A percentile compares a stretch with the other conserved stretches of the same genome.
phyloP scores from a whole-genome alignment of 2,797 vertebrate genomes.

The Ispidina lecontei region DNA sequence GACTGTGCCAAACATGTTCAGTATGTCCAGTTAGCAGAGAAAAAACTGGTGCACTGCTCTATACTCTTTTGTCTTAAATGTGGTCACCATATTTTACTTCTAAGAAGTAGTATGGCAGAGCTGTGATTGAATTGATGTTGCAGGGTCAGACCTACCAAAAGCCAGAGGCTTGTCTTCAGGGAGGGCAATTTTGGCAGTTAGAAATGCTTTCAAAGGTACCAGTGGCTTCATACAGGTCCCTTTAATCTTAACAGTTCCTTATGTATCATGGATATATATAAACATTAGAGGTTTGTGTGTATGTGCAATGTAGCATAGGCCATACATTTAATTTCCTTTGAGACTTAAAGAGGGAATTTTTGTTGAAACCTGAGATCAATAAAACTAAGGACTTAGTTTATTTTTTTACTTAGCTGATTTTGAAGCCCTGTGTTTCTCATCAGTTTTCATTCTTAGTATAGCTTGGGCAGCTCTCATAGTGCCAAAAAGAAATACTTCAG shows the following conservation, averaged over 20 bases:
- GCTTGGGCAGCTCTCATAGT: not conserved
- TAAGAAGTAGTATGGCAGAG: not conserved
- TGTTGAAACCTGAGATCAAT: not conserved
- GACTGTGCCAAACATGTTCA: not conserved
- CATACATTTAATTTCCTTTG: not conserved
- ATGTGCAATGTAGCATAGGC: not conserved
- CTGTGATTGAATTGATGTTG: not conserved
- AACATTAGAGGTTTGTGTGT: not conserved
- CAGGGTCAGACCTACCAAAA: not conserved
- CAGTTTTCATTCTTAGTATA: not conserved
- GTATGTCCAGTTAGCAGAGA: not conserved
- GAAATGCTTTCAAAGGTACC: not conserved
- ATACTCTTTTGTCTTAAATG: not conserved
- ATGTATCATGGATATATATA: not conserved
- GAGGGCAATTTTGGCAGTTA: not conserved
- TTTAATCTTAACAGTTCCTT: not conserved
- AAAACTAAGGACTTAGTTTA: not conserved
- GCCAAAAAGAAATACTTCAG: slow-evolving; percentile 12
- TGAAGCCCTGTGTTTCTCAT: not conserved
- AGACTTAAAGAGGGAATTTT: not conserved
- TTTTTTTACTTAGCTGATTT: not conserved
- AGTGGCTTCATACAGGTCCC: not conserved
- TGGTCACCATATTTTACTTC: not conserved
- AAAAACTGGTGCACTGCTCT: not conserved
- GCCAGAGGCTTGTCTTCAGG: not conserved